phyloP scores from a whole-genome alignment of 2,113 vertebrate species.

The Aldabrachelys gigantea region DNA sequence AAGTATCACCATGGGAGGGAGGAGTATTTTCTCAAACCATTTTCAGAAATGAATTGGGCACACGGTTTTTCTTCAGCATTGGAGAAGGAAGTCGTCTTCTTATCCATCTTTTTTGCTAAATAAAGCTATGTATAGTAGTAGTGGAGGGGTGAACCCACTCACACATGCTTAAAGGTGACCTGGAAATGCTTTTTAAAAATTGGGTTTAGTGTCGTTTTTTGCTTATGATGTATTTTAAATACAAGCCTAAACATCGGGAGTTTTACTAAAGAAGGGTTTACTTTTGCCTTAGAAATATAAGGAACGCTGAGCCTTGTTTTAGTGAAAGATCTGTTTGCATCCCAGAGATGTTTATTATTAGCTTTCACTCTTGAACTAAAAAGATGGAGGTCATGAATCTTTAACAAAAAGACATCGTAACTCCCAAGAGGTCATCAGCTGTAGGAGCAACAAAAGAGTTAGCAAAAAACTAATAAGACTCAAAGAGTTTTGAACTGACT shows the following conservation, averaged over 20 bases:
- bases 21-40: rapidly evolving
- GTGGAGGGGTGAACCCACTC: rapidly evolving
- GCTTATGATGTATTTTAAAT: rapidly evolving
- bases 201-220: rapidly evolving
- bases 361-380: constrained; percentile 3
- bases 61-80: rapidly evolving
- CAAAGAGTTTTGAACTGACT: not conserved
- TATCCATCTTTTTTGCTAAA: rapidly evolving
- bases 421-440: not conserved
- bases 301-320: rapidly evolving
- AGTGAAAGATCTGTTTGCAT: not conserved
- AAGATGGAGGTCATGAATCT: constrained; percentile 28
- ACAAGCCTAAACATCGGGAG: not conserved
- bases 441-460: constrained; percentile 38
- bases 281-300: not conserved
- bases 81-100: not conserved
- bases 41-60: rapidly evolving
- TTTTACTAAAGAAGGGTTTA: rapidly evolving
- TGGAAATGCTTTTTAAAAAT: rapidly evolving
- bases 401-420: constrained; percentile 10
- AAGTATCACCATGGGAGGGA: not conserved
- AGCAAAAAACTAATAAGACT: constrained; percentile 36
- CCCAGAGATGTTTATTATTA: not conserved
- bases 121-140: not conserved
- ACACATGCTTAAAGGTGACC: rapidly evolving